Base-by-base conservation (phyloP, 2,888 invertebrate species). In the Stenoptilia bipunctidactyla region DNA sequence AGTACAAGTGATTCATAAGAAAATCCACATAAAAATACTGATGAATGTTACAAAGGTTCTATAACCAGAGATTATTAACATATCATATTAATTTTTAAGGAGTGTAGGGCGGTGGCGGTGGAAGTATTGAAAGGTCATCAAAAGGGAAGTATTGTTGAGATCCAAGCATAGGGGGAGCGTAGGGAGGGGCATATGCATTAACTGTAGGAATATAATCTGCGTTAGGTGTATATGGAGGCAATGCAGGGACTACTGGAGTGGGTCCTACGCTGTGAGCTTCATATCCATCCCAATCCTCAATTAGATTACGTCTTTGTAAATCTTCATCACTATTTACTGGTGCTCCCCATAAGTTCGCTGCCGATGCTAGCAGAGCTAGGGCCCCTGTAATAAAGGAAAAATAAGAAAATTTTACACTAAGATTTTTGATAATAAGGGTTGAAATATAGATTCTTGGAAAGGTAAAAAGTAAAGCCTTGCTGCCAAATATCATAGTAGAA, bases 331-430 rank as follows among this genome's bases (percentile, higher is more conserved):
- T 67, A 1, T 83, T 64, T 27, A 85, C 55, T 34, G 86, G 85
- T 44, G 86, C 86, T 47, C 87, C 83, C 66, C 91, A 85, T 35
- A 91, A 69, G 54, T 89, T 90, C 49, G 89, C 89, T 13, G 91
- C 90, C 10, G 90, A 88, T 4, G 90, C 90, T 50, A 90, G 60
- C 37, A 91, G 76, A 33, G 90, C 87, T 37, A 90, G 70, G 34
- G 87, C 88, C 54, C 91, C 91, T 84, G 85, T 10, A 83, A 76
- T 48, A 20, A 35, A 25, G 35, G 41, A 34, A 15, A 15, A 15
- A 13, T 8, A 38, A 12, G n/a, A n/a, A n/a, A n/a, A n/a, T n/a
- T n/a, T n/a, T n/a, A n/a, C n/a, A n/a, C n/a, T n/a, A n/a, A n/a
- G n/a, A n/a, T n/a, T n/a, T n/a, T n/a, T n/a, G n/a, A n/a, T n/a